Base-by-base conservation (phyloP, 1,140 invertebrate genomes). In the Rhizoglyphus robini region DNA sequence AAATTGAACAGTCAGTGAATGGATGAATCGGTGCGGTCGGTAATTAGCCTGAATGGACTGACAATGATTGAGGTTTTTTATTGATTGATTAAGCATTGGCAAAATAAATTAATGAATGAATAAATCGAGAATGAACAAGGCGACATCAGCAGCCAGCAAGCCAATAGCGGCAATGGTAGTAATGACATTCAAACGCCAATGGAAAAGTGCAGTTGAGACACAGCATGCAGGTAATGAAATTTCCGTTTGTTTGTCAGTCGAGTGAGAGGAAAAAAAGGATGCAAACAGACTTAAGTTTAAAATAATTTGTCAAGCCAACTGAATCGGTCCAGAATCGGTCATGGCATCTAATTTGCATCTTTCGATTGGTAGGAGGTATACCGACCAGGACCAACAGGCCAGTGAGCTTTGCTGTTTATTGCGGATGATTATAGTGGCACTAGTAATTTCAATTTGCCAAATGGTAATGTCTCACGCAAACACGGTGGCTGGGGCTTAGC, bases 381-480 rank as follows among this genome's bases (percentile, higher is more conserved):
- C 36, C 51, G 51, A 20, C 36, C 8, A 54, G 23, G 23, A n/a
- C n/a, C n/a, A 8, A 23, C 51, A 25, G 51, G 23, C 51, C 51
- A 54, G 51, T 54, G 20, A 11, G 23, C 23, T 8, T 54, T 8
- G 8, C 51, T 54, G 20, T 20, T 8, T 54, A n/a, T n/a, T n/a
- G n/a, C n/a, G n/a, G n/a, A n/a, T n/a, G n/a, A n/a, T n/a, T n/a
- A 54, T 23, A 25, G 23, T 32, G 15, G 51, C 51, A 25, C 8
- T 41, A 41, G 36, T 41, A 23, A 51, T n/a, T 60, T 60, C 58
- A 60, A 60, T 60, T 60, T 60, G 27, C 27, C 58, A 60, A 60
- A 60, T 60, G 58, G 58, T 46, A n/a, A 29, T n/a, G 15, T 60
- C 58, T 34, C 58, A 60, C 58, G 58, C 58, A 60, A 60, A 60